Evolutionary conservation across 2,797 vertebrate genomes (phyloP).

Genomic region (Orestias chungarensis): DNA sequence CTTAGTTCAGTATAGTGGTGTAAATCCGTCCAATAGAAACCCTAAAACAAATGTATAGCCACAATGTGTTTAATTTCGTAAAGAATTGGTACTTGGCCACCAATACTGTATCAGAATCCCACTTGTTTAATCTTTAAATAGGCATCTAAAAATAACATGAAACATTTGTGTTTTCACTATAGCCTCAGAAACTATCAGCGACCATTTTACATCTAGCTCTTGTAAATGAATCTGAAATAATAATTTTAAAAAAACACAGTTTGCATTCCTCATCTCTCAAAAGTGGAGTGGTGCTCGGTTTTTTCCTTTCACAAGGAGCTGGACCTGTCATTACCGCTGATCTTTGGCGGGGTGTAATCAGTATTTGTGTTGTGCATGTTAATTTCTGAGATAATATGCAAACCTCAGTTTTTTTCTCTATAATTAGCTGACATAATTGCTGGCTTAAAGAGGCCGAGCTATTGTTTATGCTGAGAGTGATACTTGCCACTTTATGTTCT

Average conservation of each 20-base stretch:
- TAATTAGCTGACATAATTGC: slow-evolving; percentile 57
- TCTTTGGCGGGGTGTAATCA: slow-evolving; percentile 51
- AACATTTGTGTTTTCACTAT: slow-evolving; percentile 39
- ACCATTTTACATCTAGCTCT: slow-evolving; percentile 49
- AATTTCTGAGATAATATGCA: slow-evolving; percentile 56
- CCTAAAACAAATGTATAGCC: slow-evolving; percentile 19
- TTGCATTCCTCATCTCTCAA: slow-evolving; percentile 22
- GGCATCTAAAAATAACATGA: slow-evolving; percentile 40
- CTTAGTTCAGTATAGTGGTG: slow-evolving; percentile 5
- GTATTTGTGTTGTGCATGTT: slow-evolving; percentile 47
- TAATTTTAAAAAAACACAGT: slow-evolving; percentile 54
- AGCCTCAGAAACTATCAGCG: slow-evolving; percentile 44
- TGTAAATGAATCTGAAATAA: slow-evolving; percentile 49
- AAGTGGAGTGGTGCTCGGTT: slow-evolving; percentile 10
- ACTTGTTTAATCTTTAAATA: slow-evolving; percentile 11
- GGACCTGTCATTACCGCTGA: slow-evolving; percentile 38
- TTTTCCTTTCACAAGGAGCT: slow-evolving; percentile 22
- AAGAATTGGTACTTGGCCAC: slow-evolving; percentile 17
- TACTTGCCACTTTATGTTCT: slow-evolving; percentile 32
- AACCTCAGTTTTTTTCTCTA: slow-evolving; percentile 33
- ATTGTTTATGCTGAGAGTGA: slow-evolving; percentile 26
- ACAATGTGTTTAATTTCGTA: slow-evolving; percentile 2
- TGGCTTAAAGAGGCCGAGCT: slow-evolving; percentile 16
- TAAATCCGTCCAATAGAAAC: slow-evolving; percentile 18
- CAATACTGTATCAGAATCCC: slow-evolving; percentile 22